Percentiles rank a stretch among this genome's conserved stretches.
phyloP scores from a whole-genome alignment of 2,888 invertebrate genomes.

The Drosophila falleni region DNA sequence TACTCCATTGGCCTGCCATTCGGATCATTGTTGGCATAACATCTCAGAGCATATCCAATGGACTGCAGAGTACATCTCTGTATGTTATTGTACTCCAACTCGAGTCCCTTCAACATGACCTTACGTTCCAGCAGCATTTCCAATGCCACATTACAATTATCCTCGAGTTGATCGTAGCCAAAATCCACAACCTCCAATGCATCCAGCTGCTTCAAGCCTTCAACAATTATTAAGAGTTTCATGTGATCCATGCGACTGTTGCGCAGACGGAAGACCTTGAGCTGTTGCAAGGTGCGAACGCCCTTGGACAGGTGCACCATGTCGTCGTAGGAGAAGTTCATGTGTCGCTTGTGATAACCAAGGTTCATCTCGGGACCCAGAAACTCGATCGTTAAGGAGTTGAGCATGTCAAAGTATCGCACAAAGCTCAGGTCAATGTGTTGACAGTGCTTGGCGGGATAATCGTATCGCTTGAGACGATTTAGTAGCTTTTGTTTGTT shows the following conservation, averaged over 20 bases:
- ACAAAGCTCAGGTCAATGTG: constrained; percentile 80
- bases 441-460: constrained; percentile 77
- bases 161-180: constrained; percentile 71
- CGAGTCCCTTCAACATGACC: constrained; percentile 58
- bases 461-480: constrained; percentile 55
- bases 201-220: constrained; percentile 55
- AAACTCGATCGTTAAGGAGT: constrained; percentile 74
- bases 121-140: constrained; percentile 61
- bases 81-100: constrained; percentile 76
- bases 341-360: constrained; percentile 71
- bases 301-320: constrained; percentile 72
- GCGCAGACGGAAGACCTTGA: constrained; percentile 76
- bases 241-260: constrained; percentile 76
- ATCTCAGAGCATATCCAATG: constrained; percentile 38
- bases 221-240: constrained; percentile 68
- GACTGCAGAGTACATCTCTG: constrained; percentile 31
- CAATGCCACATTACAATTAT: constrained; percentile 70
- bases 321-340: constrained; percentile 79
- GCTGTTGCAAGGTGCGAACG: constrained; percentile 50
- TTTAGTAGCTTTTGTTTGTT: constrained; percentile 58
- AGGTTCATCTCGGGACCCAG: constrained; percentile 70
- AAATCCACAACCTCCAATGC: constrained; percentile 76
- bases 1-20: constrained; percentile 52
- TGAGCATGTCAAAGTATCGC: constrained; percentile 66
- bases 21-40: constrained; percentile 27